Evolutionary conservation across 1,140 invertebrate species (phyloP), one percentile per base, ranked within the genome.

Genomic region (Rhagoletis zephyria): DNA sequence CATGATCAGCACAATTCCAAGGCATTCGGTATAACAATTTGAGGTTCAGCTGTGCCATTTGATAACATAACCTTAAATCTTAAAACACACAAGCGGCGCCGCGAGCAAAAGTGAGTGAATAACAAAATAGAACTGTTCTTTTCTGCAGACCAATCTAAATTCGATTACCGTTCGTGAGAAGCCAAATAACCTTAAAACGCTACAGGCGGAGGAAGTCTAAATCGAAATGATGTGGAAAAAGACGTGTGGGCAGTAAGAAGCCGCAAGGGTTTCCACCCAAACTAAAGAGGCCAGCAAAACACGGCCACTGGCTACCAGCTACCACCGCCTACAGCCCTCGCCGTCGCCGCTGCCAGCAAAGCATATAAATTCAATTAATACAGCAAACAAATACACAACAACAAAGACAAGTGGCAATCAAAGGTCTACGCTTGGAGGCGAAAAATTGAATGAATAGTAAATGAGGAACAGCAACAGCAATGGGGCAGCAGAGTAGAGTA

Each of bases 361-460:
- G 30, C 30, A 30, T 30, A n/a, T 81, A 51, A 81, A 81, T 81
- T 81, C 45, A 81, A 81, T 81, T 81, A 81, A 81, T 81, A 81
- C 10, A 81, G 48, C 74, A 81, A 81, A 81, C 74, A 81, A 56
- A n/a, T 16, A 14, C 51, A 56, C 45, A 56, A 56, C 74, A 81
- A 81, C 16, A 81, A n/a, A 16, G 67, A 45, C 40, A 14, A 45
- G 67, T 74, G 30, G 42, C 67, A 74, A 74, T 74, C 67, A 74
- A 48, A 45, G 67, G 67, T 74, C 45, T 40, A 74, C 42, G 67
- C 67, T 42, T 74, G 45, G 40, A 48, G 40, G 67, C 67, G 40
- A 74, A 56, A 81, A 81, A 81, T 81, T 81, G 16, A 59, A 81
- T 81, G 51, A 48, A n/a, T 56, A 19, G 16, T n/a, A 81, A 45